phyloP scores from a whole-genome alignment of 1,140 invertebrate species.

The Bilobella aurantiaca region DNA sequence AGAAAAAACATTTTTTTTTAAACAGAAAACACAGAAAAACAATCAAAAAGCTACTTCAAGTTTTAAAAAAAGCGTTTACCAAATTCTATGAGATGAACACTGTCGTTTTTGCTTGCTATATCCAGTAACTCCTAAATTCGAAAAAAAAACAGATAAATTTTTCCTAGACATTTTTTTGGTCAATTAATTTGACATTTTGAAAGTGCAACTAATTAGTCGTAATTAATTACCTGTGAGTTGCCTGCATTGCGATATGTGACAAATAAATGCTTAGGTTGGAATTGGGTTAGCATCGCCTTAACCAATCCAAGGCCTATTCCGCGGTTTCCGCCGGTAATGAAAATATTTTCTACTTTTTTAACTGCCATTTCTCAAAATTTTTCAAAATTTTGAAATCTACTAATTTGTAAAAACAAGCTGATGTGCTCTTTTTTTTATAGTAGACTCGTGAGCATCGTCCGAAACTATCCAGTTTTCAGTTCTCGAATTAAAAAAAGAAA shows the following conservation, averaged over 20 bases:
- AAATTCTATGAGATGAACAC: conserved; percentile 23
- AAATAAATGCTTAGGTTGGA: conserved; percentile 48
- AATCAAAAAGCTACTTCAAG: neutral
- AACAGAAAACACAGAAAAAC: neutral
- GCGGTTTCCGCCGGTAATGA: conserved; percentile 78
- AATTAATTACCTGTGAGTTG: neutral
- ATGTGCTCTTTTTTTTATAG: too few species aligned
- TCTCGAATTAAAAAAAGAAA: too few species aligned
- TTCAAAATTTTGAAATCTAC: neutral
- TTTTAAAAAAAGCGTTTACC: conserved; percentile 14
- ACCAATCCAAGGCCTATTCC: conserved; percentile 75
- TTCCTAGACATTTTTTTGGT: neutral
- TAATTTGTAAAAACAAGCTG: too few species aligned
- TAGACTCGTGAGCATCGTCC: neutral
- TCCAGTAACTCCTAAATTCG: conserved; percentile 20
- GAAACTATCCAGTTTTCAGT: too few species aligned
- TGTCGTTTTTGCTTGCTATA: conserved; percentile 10
- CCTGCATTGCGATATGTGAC: conserved; percentile 56
- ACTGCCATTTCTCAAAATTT: neutral
- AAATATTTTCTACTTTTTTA: conserved; percentile 39
- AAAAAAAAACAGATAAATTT: neutral
- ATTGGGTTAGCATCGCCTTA: conserved; percentile 47
- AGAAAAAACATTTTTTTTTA: too few species aligned
- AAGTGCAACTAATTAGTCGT: neutral
- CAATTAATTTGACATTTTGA: neutral